phyloP scores from a whole-genome alignment of 2,888 invertebrate species.

The Eubasilissa splendida region DNA sequence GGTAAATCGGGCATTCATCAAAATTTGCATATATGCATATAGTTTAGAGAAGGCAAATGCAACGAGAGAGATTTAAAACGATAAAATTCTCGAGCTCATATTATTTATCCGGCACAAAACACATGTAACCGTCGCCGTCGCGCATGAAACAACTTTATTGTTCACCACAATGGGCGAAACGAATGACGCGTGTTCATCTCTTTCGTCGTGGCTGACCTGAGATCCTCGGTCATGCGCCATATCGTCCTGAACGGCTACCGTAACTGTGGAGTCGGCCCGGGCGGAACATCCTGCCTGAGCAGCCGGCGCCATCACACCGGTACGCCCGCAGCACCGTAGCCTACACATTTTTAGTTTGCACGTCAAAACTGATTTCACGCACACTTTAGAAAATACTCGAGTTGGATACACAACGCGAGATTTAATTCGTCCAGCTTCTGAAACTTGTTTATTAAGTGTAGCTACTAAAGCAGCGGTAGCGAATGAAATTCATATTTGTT shows the following conservation, averaged over 20 bases:
- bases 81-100: background rate
- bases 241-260: too few species aligned
- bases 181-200: slow-evolving; percentile 29
- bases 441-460: too few species aligned
- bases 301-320: too few species aligned
- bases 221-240: slow-evolving; percentile 10
- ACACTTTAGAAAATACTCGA: background rate
- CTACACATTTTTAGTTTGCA: too few species aligned
- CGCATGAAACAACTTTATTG: background rate
- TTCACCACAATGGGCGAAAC: slow-evolving; percentile 24
- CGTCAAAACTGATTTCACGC: slow-evolving; percentile 13
- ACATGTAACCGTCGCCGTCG: slow-evolving; percentile 10
- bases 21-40: background rate
- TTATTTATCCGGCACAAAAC: slow-evolving; percentile 6
- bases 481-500: background rate
- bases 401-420: too few species aligned
- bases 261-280: too few species aligned
- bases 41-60: background rate
- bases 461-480: too few species aligned
- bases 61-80: background rate
- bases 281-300: too few species aligned
- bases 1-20: too few species aligned
- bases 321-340: too few species aligned
- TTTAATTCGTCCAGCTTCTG: too few species aligned
- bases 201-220: slow-evolving; percentile 7